These are phyloP conservation scores for Microplitis manilae DNA, from an alignment of 2,888 invertebrate species.

Conservation along the genomic window DNA sequence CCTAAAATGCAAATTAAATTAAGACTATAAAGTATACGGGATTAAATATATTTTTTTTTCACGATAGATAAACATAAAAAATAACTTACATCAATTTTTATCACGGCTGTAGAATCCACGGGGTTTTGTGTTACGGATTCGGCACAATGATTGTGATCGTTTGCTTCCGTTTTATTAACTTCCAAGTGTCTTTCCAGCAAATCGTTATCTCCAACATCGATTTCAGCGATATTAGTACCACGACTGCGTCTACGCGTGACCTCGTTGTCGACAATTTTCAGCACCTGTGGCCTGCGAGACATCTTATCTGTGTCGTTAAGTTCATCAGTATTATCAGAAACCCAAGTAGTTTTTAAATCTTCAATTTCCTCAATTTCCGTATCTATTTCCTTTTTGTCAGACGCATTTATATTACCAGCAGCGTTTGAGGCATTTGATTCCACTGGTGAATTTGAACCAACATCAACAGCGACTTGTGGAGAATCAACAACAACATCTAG, in stretches of 20 bases:
- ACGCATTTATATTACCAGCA: background rate
- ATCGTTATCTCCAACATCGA: conserved; percentile 45
- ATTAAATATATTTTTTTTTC: background rate
- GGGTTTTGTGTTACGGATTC: conserved; percentile 21
- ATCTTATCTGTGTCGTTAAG: conserved; percentile 64
- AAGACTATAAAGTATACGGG: background rate
- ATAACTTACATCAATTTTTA: conserved; percentile 4
- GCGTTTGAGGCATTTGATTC: background rate
- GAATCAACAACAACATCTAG: background rate
- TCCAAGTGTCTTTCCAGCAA: background rate
- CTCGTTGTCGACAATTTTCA: conserved; percentile 68
- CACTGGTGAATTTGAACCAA: background rate
- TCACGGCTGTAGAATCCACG: conserved; percentile 11
- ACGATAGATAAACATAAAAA: background rate
- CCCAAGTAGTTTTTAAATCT: conserved; percentile 64
- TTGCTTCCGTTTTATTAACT: conserved; percentile 3
- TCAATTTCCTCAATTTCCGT: conserved; percentile 59
- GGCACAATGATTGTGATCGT: conserved; percentile 13
- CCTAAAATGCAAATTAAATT: conserved; percentile 25
- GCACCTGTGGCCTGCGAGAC: conserved; percentile 69
- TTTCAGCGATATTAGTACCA: conserved; percentile 47
- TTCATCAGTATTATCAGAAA: conserved; percentile 51
- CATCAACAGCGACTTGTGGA: background rate
- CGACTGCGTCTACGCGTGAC: conserved; percentile 60
- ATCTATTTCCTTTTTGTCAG: conserved; percentile 46